Conservation (phyloP, 2,113 vertebrate species). For the Buteo buteo region DNA sequence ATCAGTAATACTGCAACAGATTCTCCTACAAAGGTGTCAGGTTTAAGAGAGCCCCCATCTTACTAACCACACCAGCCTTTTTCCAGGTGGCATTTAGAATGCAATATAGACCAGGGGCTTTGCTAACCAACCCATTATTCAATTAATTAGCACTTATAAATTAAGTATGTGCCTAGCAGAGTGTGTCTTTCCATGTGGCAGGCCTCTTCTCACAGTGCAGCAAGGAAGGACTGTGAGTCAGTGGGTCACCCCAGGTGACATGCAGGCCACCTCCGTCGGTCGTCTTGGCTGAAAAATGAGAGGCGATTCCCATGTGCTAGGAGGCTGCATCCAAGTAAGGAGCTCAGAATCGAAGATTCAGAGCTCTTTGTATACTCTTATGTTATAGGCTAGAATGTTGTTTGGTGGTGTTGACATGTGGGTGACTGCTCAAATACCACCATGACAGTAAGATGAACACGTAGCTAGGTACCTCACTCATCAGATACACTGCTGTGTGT, state of each 20-base stretch:
- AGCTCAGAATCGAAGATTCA: neutral
- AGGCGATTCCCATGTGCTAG: neutral
- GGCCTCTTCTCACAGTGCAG: neutral
- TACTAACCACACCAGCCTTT: neutral
- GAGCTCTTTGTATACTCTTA: neutral
- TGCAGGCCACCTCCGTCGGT: neutral
- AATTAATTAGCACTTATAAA: slow-evolving; percentile 18
- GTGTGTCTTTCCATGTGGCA: neutral
- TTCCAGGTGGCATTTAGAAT: neutral
- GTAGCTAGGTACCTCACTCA: neutral
- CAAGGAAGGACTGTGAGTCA: neutral
- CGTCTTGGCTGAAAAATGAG: neutral
- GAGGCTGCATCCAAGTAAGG: neutral
- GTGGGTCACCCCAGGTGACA: neutral
- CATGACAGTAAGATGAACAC: fast-evolving
- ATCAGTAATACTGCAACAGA: neutral
- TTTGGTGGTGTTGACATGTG: neutral
- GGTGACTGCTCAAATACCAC: neutral
- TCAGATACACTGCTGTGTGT: neutral
- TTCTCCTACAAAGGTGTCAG: neutral
- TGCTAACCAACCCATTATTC: neutral
- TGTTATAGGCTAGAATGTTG: neutral
- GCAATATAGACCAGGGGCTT: neutral
- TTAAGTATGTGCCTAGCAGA: neutral
- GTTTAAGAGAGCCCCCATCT: neutral